These are phyloP conservation scores for Antennarius maculatus DNA, from an alignment of 2,797 vertebrate species.

Conservation along the genomic window DNA sequence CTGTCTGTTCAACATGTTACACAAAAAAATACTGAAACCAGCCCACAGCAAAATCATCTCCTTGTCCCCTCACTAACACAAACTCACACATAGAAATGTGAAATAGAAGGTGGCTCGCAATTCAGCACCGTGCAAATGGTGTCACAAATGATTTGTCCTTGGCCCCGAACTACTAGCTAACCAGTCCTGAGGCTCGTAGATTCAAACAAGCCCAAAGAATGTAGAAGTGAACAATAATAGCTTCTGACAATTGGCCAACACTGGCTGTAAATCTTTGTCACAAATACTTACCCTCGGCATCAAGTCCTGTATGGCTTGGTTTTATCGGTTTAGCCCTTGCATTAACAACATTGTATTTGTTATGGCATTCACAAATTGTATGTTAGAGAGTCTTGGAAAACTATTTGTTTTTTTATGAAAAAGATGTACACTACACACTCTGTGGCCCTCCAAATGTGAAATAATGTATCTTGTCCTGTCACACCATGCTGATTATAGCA, in stretches of 20 bases:
- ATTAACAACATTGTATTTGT: conserved; percentile 20
- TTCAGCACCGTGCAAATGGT: conserved; percentile 82
- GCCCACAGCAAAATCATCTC: conserved; percentile 46
- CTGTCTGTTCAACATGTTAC: conserved; percentile 58
- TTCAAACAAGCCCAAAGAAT: conserved; percentile 82
- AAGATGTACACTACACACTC: not conserved
- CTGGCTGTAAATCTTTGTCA: conserved; percentile 85
- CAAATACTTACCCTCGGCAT: conserved; percentile 78
- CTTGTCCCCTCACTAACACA: conserved; percentile 21
- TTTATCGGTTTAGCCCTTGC: conserved; percentile 48
- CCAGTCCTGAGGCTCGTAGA: conserved; percentile 73
- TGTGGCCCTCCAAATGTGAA: conserved; percentile 18
- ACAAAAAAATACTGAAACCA: conserved; percentile 49
- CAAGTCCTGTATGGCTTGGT: conserved; percentile 73
- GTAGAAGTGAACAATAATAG: conserved; percentile 83
- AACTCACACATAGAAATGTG: conserved; percentile 46
- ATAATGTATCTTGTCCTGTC: not conserved
- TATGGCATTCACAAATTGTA: conserved; percentile 24
- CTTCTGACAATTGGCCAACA: conserved; percentile 83
- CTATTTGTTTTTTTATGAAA: not conserved
- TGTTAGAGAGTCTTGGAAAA: not conserved
- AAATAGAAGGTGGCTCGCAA: conserved; percentile 82
- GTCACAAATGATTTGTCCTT: conserved; percentile 86
- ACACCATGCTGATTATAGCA: not conserved
- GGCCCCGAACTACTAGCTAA: conserved; percentile 83